phyloP scores from a whole-genome alignment of 2,888 invertebrate genomes.

The Limnephilus rhombicus region DNA sequence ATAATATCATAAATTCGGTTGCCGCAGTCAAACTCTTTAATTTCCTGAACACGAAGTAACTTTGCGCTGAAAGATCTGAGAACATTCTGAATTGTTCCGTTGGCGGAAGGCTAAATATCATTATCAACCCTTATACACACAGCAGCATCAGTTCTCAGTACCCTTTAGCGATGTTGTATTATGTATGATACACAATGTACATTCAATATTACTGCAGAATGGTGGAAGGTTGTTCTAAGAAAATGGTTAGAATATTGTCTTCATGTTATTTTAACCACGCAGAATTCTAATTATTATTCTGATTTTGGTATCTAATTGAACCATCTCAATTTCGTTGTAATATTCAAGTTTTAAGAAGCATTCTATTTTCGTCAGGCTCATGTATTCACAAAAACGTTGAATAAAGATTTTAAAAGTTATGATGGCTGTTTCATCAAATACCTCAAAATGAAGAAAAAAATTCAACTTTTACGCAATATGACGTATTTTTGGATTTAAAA shows the following conservation, averaged over 20 bases:
- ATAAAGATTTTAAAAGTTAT: background rate
- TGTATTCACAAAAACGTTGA: background rate
- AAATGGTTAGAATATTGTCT: background rate
- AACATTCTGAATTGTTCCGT: conserved; percentile 41
- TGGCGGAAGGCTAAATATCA: conserved; percentile 41
- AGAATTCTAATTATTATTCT: background rate
- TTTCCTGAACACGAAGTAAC: conserved; percentile 66
- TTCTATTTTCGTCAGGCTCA: background rate
- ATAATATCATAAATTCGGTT: conserved; percentile 3
- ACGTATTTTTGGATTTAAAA: too few species aligned
- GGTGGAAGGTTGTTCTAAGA: background rate
- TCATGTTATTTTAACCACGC: background rate
- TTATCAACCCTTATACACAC: conserved; percentile 14
- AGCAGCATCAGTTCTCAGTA: background rate
- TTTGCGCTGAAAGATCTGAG: conserved; percentile 60
- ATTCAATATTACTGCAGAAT: background rate
- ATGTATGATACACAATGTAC: background rate
- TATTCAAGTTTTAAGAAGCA: background rate
- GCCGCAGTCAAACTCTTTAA: conserved; percentile 64
- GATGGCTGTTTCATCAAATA: too few species aligned
- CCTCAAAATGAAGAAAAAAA: too few species aligned
- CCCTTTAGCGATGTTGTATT: background rate
- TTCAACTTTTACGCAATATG: too few species aligned
- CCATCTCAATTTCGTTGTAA: background rate
- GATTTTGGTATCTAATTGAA: background rate